Percentiles rank a stretch among this genome's conserved stretches.
These are phyloP conservation scores for Haliclona indistincta DNA, from an alignment of 37 sponge, comb jelly and placozoan species.

Conservation along the genomic window DNA sequence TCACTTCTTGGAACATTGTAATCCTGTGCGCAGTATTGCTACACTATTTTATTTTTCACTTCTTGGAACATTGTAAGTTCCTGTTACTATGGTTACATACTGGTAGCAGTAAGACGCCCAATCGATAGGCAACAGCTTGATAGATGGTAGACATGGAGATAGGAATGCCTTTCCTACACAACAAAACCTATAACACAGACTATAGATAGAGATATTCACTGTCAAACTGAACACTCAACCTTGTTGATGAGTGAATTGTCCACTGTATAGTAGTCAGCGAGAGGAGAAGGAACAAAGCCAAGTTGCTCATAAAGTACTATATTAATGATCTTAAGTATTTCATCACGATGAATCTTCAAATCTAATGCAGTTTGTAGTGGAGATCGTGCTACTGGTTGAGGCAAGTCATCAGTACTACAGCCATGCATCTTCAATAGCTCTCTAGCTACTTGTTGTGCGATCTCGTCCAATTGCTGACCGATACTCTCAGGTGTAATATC, in stretches of 20 bases:
- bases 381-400: neutral
- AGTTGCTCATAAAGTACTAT: conserved; percentile 37
- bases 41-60: neutral
- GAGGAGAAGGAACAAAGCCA: conserved; percentile 15
- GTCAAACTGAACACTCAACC: neutral
- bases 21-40: neutral
- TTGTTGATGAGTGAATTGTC: conserved; percentile 46
- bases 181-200: conserved; percentile 31
- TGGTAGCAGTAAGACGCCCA: conserved; percentile 42
- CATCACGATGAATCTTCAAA: too few relatives aligned
- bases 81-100: too few relatives aligned
- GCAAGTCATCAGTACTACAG: neutral
- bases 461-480: conserved; percentile 19
- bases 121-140: conserved; percentile 23
- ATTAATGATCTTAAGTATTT: conserved; percentile 19
- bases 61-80: too few relatives aligned
- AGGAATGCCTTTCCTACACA: conserved; percentile 42
- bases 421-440: neutral
- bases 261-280: conserved; percentile 29
- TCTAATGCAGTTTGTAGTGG: neutral
- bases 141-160: conserved; percentile 47
- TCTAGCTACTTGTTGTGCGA: conserved; percentile 28
- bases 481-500: neutral
- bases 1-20: too few relatives aligned
- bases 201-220: neutral